Base-by-base conservation (phyloP, 2,888 invertebrate species). In the Carpatolechia fugitivella region DNA sequence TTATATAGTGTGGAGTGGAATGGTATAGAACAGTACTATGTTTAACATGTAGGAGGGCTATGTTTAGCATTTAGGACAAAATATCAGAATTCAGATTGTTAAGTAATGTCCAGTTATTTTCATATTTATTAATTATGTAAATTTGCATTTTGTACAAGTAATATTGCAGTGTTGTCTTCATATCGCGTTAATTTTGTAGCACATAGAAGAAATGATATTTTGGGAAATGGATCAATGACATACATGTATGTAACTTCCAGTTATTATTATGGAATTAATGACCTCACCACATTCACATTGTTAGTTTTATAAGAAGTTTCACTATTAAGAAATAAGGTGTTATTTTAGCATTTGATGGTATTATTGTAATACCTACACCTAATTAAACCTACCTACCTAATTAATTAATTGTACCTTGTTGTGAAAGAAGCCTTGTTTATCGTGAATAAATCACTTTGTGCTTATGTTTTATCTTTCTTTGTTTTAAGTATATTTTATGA, bases 191-290 rank as follows among this genome's bases (percentile, higher is more conserved):
- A 24, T 24, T 24, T 24, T 24, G 6, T 53, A 52, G 29, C 10
- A 3, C 29, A 52, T 29, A 54, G 31, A 51, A 52, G 51, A 57
- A 59, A 60, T 56, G 49, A 77, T 82, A 85, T 85, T 84, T 85
- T 84, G 70, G 3, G 33, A 80, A 69, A 74, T 62, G 72, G 73
- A n/a, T n/a, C n/a, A n/a, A n/a, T n/a, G n/a, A n/a, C n/a, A n/a
- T n/a, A n/a, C n/a, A n/a, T n/a, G n/a, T n/a, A n/a, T n/a, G n/a
- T n/a, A n/a, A n/a, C n/a, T n/a, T n/a, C n/a, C n/a, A n/a, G n/a
- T n/a, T n/a, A n/a, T n/a, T n/a, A n/a, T n/a, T n/a, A n/a, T n/a
- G n/a, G n/a, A n/a, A n/a, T n/a, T n/a, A n/a, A n/a, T n/a, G n/a
- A n/a, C n/a, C n/a, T n/a, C n/a, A n/a, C n/a, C n/a, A n/a, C n/a